phyloP scores from a whole-genome alignment of 2,888 invertebrate species.

The Spisula subtruncata region DNA sequence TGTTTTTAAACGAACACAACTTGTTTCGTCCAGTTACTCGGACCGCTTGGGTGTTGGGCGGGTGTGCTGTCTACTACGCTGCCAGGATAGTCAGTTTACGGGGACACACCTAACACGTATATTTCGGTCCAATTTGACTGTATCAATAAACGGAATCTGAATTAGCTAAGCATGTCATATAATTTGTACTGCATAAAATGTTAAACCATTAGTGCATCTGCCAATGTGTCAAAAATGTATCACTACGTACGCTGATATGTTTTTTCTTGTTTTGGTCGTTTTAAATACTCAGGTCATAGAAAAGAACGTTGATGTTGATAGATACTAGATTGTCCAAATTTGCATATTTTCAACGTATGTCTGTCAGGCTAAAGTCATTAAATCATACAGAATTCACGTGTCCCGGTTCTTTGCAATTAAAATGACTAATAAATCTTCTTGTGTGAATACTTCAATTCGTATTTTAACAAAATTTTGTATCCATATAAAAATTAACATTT shows the following conservation, averaged over 20 bases:
- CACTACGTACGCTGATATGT: too few species aligned
- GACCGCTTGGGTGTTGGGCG: too few species aligned
- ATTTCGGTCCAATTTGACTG: not conserved
- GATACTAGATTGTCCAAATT: conserved; percentile 21
- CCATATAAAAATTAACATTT: not conserved
- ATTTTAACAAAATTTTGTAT: conserved; percentile 7
- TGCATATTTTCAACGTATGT: conserved; percentile 6
- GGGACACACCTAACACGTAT: not conserved
- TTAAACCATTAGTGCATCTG: not conserved
- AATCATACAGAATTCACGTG: conserved; percentile 10
- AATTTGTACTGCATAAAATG: not conserved
- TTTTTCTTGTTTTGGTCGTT: not conserved
- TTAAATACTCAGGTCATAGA: not conserved
- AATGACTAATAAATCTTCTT: conserved; percentile 22
- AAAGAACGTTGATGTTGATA: conserved; percentile 1
- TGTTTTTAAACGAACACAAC: too few species aligned
- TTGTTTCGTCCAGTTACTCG: too few species aligned
- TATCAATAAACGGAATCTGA: not conserved
- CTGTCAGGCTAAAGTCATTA: conserved; percentile 10
- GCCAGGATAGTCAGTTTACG: too few species aligned
- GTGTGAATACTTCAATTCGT: conserved; percentile 8
- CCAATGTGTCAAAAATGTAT: not conserved
- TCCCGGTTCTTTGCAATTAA: conserved; percentile 17
- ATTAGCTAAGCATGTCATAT: not conserved
- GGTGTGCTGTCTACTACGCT: too few species aligned